Evolutionary conservation across 2,113 vertebrate species (phyloP).

Genomic region (Atrichornis clamosus): DNA sequence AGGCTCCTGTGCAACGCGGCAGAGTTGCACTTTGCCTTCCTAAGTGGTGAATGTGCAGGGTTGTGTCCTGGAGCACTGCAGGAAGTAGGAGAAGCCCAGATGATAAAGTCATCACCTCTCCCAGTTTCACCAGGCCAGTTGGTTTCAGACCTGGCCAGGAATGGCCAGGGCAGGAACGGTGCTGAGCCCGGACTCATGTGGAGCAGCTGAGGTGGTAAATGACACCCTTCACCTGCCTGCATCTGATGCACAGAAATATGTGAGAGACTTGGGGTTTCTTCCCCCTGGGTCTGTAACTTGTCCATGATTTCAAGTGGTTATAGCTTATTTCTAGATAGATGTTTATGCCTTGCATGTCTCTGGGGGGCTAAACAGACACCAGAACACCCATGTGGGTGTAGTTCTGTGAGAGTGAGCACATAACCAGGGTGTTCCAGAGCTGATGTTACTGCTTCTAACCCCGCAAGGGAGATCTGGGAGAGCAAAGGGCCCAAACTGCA

Average conservation of each 20-base stretch:
- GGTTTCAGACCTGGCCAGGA: background rate
- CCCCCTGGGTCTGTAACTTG: background rate
- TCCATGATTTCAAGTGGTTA: rapidly evolving
- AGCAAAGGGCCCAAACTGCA: background rate
- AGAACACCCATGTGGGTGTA: background rate
- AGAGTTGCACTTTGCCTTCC: background rate
- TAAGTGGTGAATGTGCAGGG: background rate
- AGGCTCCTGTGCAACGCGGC: background rate
- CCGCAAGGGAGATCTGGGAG: background rate
- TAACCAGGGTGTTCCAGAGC: background rate
- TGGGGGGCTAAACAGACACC: background rate
- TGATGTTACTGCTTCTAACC: background rate
- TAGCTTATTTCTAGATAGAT: background rate
- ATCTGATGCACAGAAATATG: background rate
- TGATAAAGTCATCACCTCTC: background rate
- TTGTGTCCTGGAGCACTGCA: background rate
- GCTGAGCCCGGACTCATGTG: rapidly evolving
- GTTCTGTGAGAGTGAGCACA: background rate
- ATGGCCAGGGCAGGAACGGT: rapidly evolving
- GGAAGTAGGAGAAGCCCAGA: background rate
- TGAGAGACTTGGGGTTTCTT: background rate
- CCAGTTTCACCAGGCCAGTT: background rate
- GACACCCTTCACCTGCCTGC: background rate
- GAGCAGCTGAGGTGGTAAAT: background rate
- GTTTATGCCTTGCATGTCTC: background rate